Evolutionary conservation across 2,113 vertebrate species (phyloP), one percentile per base, ranked within the genome.

Genomic region (Acanthisitta chloris): DNA sequence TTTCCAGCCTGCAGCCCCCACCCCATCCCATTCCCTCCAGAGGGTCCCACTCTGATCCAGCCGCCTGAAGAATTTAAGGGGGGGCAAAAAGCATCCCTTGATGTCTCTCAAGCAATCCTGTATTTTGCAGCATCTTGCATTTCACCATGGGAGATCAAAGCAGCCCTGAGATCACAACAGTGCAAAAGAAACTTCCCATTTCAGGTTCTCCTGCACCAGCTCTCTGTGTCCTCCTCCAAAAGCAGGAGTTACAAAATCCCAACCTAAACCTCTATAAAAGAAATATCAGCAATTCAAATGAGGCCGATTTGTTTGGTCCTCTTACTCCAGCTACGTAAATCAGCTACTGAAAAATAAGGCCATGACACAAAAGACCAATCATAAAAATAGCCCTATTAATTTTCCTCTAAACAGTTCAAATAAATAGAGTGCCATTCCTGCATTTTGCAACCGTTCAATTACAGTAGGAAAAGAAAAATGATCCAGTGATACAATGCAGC

Each of bases 301-400:
- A 87, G 14, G n/a, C 31, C 71, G 54, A 15, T 8, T 33, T 59
- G 67, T 45, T 7, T 19, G 3, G 34, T 57, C 33, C 31, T 93
- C 78, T 81, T 71, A 76, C n/a, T 70, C 28, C 13, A 84, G 90
- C 80, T 72, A 58, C 80, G 79, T 90, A 94, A 95, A 95, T 93
- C 88, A 87, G 58, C 95, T 12, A 57, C 59, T 15, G 48, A 90
- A 94, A 96, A 92, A 88, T 86, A 91, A 83, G 74, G 74, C 59
- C 3, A 1, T 51, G 83, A 76, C 82, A 93, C 42, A 78, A 62
- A 97, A 58, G 49, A 79, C 54, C 80, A 61, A 85, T 84, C 76
- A 84, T 84, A 92, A 93, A 93, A 95, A 71, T 24, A 91, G 62
- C 38, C 54, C 49, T 85, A 96, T 94, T 95, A 96, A 95, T 92